phyloP scores from a whole-genome alignment of 2,113 vertebrate species.

The Nesoenas mayeri region DNA sequence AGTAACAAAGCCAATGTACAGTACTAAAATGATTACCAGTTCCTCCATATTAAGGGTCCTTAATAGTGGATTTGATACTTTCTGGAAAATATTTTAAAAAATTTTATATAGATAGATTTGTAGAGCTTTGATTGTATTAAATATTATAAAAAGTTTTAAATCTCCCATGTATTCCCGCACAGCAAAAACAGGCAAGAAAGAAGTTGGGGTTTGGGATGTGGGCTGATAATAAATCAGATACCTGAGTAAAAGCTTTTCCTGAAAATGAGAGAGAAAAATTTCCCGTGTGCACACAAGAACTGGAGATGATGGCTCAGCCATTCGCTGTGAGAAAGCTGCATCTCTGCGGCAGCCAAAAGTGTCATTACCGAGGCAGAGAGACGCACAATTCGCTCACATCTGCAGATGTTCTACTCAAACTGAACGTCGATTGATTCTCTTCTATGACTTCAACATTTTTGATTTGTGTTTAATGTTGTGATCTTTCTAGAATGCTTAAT shows the following conservation, averaged over 20 bases:
- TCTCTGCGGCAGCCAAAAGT: not conserved
- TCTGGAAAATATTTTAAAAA: too few species aligned
- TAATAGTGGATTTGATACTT: not conserved
- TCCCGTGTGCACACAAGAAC: not conserved
- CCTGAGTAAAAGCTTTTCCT: not conserved
- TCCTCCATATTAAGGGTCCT: not conserved
- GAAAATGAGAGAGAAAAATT: not conserved
- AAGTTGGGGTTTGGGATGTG: not conserved
- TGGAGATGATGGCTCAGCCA: not conserved
- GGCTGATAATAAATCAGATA: not conserved
- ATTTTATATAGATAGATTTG: not conserved
- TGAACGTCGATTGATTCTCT: not conserved
- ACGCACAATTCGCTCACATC: not conserved
- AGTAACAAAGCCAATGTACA: not conserved
- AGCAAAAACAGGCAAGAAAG: not conserved
- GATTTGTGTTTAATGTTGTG: not conserved
- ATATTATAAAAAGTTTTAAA: not conserved
- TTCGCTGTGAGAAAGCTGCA: not conserved
- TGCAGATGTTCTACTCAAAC: not conserved
- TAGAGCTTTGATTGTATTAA: not conserved
- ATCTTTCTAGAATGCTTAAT: slow-evolving; percentile 82
- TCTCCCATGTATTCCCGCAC: not conserved
- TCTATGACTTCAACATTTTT: not conserved
- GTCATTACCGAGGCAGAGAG: not conserved
- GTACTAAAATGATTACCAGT: not conserved